Percentiles rank a stretch among this genome's conserved stretches.
phyloP scores from a whole-genome alignment of 2,888 invertebrate genomes.

The Scotopteryx bipunctaria region DNA sequence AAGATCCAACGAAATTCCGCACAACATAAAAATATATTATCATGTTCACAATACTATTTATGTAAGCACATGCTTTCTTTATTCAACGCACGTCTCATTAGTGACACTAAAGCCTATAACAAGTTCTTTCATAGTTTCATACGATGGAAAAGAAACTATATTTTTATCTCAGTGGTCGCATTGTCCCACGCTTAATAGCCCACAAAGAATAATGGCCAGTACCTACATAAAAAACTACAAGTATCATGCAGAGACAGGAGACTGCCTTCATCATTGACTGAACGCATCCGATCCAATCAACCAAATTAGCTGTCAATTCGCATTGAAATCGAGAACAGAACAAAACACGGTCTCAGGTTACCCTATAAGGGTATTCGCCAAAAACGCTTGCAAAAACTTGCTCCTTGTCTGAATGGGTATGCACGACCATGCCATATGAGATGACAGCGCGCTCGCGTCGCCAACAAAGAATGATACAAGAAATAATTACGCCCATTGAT shows the following conservation, averaged over 20 bases:
- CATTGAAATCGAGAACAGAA: slow-evolving; percentile 36
- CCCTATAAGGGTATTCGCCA: slow-evolving; percentile 68
- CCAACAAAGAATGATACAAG: slow-evolving; percentile 74
- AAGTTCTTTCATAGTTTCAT: neutral
- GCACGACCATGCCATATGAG: slow-evolving; percentile 53
- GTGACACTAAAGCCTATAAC: slow-evolving; percentile 9
- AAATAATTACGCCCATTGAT: slow-evolving; percentile 82
- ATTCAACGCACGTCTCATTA: slow-evolving; percentile 8
- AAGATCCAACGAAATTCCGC: too few relatives aligned
- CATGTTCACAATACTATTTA: slow-evolving; percentile 5
- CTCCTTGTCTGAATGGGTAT: slow-evolving; percentile 42
- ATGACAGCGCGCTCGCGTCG: slow-evolving; percentile 69
- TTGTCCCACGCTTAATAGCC: neutral
- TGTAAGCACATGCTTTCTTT: too few relatives aligned
- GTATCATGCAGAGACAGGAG: neutral
- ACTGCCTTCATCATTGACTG: slow-evolving; percentile 12
- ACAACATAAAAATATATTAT: neutral
- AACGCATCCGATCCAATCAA: slow-evolving; percentile 35
- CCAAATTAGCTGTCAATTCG: slow-evolving; percentile 41
- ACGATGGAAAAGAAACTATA: neutral
- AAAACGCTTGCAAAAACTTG: slow-evolving; percentile 68
- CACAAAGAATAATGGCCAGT: slow-evolving; percentile 1
- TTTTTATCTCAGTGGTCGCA: neutral
- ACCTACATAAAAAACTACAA: slow-evolving; percentile 4
- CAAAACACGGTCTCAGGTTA: slow-evolving; percentile 35